Evolutionary conservation across 1,140 invertebrate species (phyloP), one percentile per base, ranked within the genome.

Genomic region (Drosophila murphyi): DNA sequence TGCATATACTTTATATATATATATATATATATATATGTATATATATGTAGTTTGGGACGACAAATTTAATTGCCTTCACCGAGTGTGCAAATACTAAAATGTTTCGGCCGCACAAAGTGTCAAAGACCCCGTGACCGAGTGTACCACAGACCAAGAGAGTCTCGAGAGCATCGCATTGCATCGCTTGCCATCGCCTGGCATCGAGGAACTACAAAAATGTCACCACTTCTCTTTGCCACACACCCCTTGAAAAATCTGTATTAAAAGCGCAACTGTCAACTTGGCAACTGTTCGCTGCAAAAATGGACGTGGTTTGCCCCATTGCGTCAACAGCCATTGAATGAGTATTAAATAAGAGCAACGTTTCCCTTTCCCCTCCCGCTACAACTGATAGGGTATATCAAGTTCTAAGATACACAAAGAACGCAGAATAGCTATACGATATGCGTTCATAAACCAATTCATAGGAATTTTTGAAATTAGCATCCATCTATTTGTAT

Each of bases 71-170:
- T 89, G 85, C 83, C 32, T 43, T 35, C 32, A 32, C 57, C 43
- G 57, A 43, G 32, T 59, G 56, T 59, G 56, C 56, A 31, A 50
- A 3, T 35, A n/a, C 39, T n/a, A n/a, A n/a, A n/a, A 10, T 41
- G 5, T 37, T 4, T 37, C 51, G 5, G 34, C 6, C 12, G 51
- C 31, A 6, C n/a, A 37, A 87, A 83, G 83, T 83, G 88, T 91
- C 88, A 91, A 91, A 91, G 88, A 91, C 88, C 88, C 80, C 78
- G 70, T 91, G 88, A 91, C 88, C 88, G 82, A 90, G 81, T 89
- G 81, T 69, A 70, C 63, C 72, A 88, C 54, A 87, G 76, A 78
- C 52, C 51, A 56, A 39, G 54, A 60, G 8, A 54, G 39, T 43
- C 57, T 48, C 57, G 57, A 60, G 57, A 48, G 41, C 57, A 31